Percentiles rank a stretch among this genome's conserved stretches.
Conservation (phyloP, 2,797 vertebrate species). For the Neosalanx taihuensis region DNA sequence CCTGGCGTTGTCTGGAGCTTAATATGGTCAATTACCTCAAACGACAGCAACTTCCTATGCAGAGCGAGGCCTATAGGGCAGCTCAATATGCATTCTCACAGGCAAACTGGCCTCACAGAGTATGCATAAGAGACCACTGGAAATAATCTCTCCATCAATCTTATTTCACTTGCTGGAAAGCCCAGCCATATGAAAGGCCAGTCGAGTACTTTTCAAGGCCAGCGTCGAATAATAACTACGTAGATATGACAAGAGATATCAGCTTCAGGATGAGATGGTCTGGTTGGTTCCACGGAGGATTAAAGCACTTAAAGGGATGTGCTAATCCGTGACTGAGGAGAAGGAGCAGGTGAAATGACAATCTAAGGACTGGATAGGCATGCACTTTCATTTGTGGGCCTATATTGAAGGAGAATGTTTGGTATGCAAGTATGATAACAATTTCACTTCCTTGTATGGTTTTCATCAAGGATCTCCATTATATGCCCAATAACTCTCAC, state of each 20-base stretch:
- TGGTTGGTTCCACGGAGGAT: constrained; percentile 1
- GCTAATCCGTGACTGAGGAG: constrained; percentile 1
- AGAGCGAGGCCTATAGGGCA: neutral
- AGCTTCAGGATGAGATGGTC: constrained; percentile 1
- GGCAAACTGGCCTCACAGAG: neutral
- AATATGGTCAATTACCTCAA: constrained; percentile 38
- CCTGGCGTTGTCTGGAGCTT: constrained; percentile 6
- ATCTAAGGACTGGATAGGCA: neutral
- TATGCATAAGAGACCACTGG: neutral
- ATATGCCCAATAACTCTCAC: too few species aligned
- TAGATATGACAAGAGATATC: constrained; percentile 9
- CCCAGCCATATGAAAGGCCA: constrained; percentile 29
- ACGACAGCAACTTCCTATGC: constrained; percentile 13
- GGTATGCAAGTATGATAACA: neutral
- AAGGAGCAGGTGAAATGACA: neutral
- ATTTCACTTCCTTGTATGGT: too few species aligned
- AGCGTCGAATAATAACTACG: constrained; percentile 24
- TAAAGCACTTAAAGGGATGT: neutral
- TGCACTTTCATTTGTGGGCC: too few species aligned
- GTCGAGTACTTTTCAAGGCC: constrained; percentile 23
- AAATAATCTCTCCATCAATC: neutral
- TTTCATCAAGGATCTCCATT: too few species aligned
- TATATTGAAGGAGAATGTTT: too few species aligned
- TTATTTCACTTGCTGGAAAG: neutral
- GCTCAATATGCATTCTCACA: neutral